These are phyloP conservation scores for Lathronympha strigana DNA, from an alignment of 2,888 invertebrate genomes.

Conservation along the genomic window DNA sequence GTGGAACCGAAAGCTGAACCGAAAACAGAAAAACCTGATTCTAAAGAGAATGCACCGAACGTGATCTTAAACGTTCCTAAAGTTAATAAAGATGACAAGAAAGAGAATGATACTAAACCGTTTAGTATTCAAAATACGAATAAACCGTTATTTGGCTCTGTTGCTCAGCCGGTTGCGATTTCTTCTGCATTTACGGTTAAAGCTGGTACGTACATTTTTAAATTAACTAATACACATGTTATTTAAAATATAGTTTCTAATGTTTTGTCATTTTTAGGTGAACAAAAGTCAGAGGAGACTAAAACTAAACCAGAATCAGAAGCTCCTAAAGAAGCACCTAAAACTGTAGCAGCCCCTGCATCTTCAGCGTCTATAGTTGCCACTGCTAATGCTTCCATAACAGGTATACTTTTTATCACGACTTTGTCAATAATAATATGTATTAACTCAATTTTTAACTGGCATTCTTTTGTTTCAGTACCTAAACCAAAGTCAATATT, in stretches of 20 bases:
- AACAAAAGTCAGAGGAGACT: conserved; percentile 48
- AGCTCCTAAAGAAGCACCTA: conserved; percentile 46
- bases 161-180: conserved; percentile 48
- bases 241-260: not conserved
- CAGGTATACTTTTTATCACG: conserved; percentile 44
- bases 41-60: conserved; percentile 55
- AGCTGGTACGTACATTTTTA: conserved; percentile 40
- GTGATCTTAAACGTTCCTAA: conserved; percentile 46
- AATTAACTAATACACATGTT: not conserved
- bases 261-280: conserved; percentile 46
- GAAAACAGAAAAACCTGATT: conserved; percentile 51
- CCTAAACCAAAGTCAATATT: conserved; percentile 49
- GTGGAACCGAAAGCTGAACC: conserved; percentile 52
- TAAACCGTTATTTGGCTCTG: conserved; percentile 48
- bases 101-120: conserved; percentile 54
- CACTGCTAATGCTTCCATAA: conserved; percentile 50
- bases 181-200: conserved; percentile 49
- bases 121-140: conserved; percentile 51
- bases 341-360: conserved; percentile 44
- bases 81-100: conserved; percentile 46
- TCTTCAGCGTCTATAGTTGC: conserved; percentile 55
- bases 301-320: conserved; percentile 51
- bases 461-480: conserved; percentile 49
- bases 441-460: not conserved
- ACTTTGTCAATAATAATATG: not conserved